phyloP scores from a whole-genome alignment of 2,888 invertebrate genomes.

The Andrena camellia region DNA sequence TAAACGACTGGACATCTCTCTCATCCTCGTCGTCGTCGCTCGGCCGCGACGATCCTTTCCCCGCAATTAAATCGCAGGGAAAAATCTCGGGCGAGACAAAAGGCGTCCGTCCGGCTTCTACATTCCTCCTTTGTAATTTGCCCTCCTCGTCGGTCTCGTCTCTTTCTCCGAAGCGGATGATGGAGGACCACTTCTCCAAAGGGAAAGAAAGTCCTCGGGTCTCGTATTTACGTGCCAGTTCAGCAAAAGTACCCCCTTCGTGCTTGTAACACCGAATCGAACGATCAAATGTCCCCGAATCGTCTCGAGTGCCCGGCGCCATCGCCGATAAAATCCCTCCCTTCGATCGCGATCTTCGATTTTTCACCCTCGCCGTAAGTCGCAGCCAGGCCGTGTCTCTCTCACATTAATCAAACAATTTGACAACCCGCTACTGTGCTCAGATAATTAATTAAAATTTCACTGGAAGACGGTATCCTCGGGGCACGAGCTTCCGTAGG shows the following conservation, averaged over 20 bases:
- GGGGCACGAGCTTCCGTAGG: slow-evolving; percentile 27
- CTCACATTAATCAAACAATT: slow-evolving; percentile 38
- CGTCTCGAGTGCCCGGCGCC: background rate
- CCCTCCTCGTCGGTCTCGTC: slow-evolving; percentile 15
- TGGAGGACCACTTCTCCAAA: slow-evolving; percentile 58
- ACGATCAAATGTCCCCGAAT: slow-evolving; percentile 39
- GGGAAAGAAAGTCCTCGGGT: slow-evolving; percentile 55
- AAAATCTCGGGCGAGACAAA: slow-evolving; percentile 67
- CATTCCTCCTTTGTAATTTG: slow-evolving; percentile 58
- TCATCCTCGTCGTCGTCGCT: slow-evolving; percentile 31
- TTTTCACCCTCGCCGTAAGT: slow-evolving; percentile 1
- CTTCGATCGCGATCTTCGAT: slow-evolving; percentile 9
- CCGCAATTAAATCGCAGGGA: slow-evolving; percentile 70
- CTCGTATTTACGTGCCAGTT: slow-evolving; percentile 65
- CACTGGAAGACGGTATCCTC: slow-evolving; percentile 39
- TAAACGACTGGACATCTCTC: slow-evolving; percentile 60
- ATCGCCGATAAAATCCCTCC: slow-evolving; percentile 25
- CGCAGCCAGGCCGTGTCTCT: background rate
- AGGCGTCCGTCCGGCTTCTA: slow-evolving; percentile 65
- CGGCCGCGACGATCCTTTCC: slow-evolving; percentile 57
- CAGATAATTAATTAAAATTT: slow-evolving; percentile 55
- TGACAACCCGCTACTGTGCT: slow-evolving; percentile 19
- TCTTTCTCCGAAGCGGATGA: slow-evolving; percentile 44
- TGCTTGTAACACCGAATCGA: slow-evolving; percentile 44
- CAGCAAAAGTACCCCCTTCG: slow-evolving; percentile 40